These are phyloP conservation scores for Pristis pectinata DNA, from an alignment of 2,797 vertebrate species.

Conservation along the genomic window DNA sequence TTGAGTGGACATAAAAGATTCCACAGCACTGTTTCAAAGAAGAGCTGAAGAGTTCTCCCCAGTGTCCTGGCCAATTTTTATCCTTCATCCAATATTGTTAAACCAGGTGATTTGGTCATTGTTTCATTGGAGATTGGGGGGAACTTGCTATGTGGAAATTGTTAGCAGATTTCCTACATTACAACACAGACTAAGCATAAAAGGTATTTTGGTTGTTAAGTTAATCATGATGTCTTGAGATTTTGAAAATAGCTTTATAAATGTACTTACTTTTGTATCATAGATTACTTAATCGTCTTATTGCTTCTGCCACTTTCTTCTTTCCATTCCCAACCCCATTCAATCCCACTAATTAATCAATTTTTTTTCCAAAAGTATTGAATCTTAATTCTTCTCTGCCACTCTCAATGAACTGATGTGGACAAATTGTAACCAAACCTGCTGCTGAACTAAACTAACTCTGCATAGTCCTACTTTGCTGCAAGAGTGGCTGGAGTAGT, in stretches of 20 bases:
- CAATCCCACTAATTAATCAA: slow-evolving; percentile 50
- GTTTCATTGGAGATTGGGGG: neutral
- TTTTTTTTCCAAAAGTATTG: slow-evolving; percentile 2
- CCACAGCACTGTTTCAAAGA: neutral
- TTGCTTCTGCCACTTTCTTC: neutral
- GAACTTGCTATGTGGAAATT: neutral
- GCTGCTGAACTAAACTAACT: neutral
- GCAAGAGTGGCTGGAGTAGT: neutral
- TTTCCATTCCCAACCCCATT: slow-evolving; percentile 43
- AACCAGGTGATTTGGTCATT: neutral
- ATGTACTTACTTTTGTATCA: neutral
- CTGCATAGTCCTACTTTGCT: neutral
- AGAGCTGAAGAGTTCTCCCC: neutral
- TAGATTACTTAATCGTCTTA: slow-evolving; percentile 46
- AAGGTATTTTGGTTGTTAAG: neutral
- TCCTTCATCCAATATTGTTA: neutral
- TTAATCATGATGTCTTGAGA: neutral
- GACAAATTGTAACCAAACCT: too few species aligned
- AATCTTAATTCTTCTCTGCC: neutral
- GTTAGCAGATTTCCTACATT: neutral
- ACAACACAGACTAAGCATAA: neutral
- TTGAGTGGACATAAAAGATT: neutral
- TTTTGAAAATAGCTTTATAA: neutral
- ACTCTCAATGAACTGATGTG: neutral
- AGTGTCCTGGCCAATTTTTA: neutral